Base-by-base conservation (phyloP, 2,888 invertebrate species). In the Dynastes hyllus region DNA sequence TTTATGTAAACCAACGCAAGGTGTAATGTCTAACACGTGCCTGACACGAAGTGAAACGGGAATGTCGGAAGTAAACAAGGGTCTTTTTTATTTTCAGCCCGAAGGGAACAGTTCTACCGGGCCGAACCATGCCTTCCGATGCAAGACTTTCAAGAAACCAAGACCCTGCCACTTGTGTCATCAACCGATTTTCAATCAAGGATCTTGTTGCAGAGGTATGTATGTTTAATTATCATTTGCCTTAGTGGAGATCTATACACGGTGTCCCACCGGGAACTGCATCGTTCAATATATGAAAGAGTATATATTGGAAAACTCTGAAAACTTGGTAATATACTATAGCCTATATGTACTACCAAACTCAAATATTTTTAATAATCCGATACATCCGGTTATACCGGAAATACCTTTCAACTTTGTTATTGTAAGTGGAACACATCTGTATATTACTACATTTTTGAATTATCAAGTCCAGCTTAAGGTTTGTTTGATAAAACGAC, bases 161-260 rank as follows among this genome's bases (percentile, higher is more conserved):
- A 91, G 94, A 81, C 94, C 94, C 50, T 95, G 95, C 88, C 94
- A 95, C 88, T 92, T 94, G 88, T 95, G 95, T 87, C 95, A 95
- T 87, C 94, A 94, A 88, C 93, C 94, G 80, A 93, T 95, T 82
- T 91, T 93, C 87, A 93, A 93, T 85, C 93, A 94, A 87, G 95
- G 94, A 80, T 94, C 93, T 78, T 94, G 93, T 87, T 95, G 95
- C 88, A 90, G 94, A 93, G 94, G 95, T 95, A 89, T 89, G 90
- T 45, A 2, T 58, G 61, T 73, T 37, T n/a, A 53, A 80, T 76
- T 84, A 84, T 84, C 73, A 32, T 51, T 71, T 45, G 78, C 53
- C 4, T 50, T 50, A 6, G 6, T 2, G 1, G 13, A 16, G 1
- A 16, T 53, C 13, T 13, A 53, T 53, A 53, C 22, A 22, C 0